Evolutionary conservation across 2,113 vertebrate genomes (phyloP), one percentile per base, ranked within the genome.

Genomic region (Eonycteris spelaea): DNA sequence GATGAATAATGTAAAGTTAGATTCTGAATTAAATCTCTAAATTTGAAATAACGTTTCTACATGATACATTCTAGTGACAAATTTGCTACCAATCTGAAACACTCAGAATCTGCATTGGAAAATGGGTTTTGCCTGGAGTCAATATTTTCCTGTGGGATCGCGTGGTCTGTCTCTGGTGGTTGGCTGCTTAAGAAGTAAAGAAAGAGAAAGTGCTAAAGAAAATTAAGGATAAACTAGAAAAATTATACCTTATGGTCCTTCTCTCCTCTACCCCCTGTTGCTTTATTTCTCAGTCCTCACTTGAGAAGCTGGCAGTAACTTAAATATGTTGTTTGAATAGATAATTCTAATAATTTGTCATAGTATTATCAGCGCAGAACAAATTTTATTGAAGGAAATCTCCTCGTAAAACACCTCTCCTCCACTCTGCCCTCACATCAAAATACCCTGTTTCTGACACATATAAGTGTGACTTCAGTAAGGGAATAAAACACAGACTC

Each of bases 351-450:
- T 83, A 40, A 55, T 80, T 45, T 89, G 68, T 94, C 48, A 63
- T 6, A n/a, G 28, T 80, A 73, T 53, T 82, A n/a, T 67, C 80
- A 96, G 45, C 71, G 63, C 4, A 4, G 45, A 87, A 59, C 45
- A 94, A 55, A 30, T 91, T 63, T 73, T 85, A 89, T n/a, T 59
- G 82, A 94, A 61, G 89, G n/a, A 94, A 78, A 86, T 86, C 21
- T 91, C 30, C 15, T 53, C 93, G 33, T 57, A 90, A 93, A 95
- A 90, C 40, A 57, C 4, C 5, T 92, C 26, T 85, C 55, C 22
- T 87, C n/a, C 28, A 33, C 19, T 96, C 77, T 1, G 14, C 28
- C 16, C 9, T 75, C 53, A 80, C 4, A 57, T 57, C 38, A 65
- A 90, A 90, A 78, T 61, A 59, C 9, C 35, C 24, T 83, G 26